Evolutionary conservation across 2,797 vertebrate species (phyloP), one percentile per base, ranked within the genome.

Genomic region (Rhinogobio ventralis): DNA sequence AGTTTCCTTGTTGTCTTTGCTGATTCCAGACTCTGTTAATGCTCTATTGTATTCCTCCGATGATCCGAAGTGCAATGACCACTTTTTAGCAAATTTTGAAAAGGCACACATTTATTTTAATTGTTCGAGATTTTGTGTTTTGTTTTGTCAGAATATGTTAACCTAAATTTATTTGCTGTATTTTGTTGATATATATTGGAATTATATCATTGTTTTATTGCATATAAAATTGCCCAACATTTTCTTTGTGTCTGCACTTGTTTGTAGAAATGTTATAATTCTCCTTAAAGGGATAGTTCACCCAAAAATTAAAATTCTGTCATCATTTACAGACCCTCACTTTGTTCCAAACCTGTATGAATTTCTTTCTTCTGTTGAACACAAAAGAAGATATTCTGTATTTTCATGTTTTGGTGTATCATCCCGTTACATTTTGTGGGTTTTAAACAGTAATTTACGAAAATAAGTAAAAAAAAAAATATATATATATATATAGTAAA

Each of bases 31-130:
- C 67, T 25, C 71, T 85, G 90, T 89, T 71, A 88, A 86, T 74
- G 79, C 45, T 87, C 83, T 76, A 25, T 77, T 78, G 64, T 84
- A 86, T 67, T 81, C 89, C 86, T 86, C 75, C 75, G 42, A 85
- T 86, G 73, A 87, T 92, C 91, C 68, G 86, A 94, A 92, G 94
- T 95, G 94, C 94, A 96, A 95, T 95, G 91, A 88, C 77, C 89
- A 77, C 88, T 84, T 92, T 87, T 78, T 67, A 77, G 46, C 77
- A 36, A 28, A 74, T 88, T 85, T 82, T 88, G 75, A 82, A 75
- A 82, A 87, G 85, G 87, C 64, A 62, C 45, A 79, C 49, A 49
- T 86, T 87, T 86, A 86, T 87, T 84, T 89, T 89, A 94, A 93
- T 93, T 90, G 89, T 91, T 89, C 15, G 79, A 84, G 86, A 36